Conservation (phyloP, 2,113 vertebrate genomes). For the Rutilus rutilus region DNA sequence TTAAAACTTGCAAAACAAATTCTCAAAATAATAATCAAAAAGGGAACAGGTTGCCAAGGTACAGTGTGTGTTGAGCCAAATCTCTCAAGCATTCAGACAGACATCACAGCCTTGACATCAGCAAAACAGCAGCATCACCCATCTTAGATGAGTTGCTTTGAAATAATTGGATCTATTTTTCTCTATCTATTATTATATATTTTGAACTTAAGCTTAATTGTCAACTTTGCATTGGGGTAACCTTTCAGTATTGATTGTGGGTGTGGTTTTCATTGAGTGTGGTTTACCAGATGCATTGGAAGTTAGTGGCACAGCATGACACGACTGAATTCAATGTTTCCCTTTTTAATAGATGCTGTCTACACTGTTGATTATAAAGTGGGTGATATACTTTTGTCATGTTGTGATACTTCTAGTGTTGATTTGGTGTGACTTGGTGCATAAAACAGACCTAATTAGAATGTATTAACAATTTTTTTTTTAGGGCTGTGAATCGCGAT, state of each 20-base stretch:
- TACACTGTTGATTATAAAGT: background rate
- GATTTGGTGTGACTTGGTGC: background rate
- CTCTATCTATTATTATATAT: background rate
- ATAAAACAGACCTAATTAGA: background rate
- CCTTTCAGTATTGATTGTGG: background rate
- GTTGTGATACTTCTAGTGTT: background rate
- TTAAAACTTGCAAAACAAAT: background rate
- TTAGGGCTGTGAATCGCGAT: no score
- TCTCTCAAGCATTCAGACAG: background rate
- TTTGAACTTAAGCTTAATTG: background rate
- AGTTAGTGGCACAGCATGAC: background rate
- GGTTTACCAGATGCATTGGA: background rate
- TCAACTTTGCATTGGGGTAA: background rate
- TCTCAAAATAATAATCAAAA: background rate
- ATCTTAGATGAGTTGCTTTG: background rate
- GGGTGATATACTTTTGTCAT: no score
- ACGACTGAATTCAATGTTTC: background rate
- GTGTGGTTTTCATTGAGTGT: background rate
- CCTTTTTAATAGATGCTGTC: background rate
- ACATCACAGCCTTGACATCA: background rate
- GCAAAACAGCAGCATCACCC: background rate
- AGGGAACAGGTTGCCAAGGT: background rate
- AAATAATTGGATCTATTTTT: background rate
- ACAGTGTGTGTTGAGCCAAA: background rate
- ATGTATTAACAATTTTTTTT: background rate